These are phyloP conservation scores for Pristionchus pacificus DNA, from an alignment of 1,140 invertebrate genomes.

Conservation along the genomic window DNA sequence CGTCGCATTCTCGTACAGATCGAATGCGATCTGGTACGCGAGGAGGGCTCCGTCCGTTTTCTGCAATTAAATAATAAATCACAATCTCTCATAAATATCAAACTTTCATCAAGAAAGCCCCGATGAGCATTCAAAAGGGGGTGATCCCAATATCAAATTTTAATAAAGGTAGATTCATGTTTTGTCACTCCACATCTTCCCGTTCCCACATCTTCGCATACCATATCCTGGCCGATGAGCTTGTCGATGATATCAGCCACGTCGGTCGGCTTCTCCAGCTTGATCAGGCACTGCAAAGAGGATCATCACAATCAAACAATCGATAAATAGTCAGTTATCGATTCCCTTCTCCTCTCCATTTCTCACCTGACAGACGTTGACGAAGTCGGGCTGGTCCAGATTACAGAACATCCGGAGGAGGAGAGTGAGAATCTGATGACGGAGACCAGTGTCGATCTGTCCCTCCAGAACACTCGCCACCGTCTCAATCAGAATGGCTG, in stretches of 20 bases:
- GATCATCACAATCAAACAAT: background rate
- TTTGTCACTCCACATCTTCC: background rate
- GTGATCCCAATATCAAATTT: conserved; percentile 15
- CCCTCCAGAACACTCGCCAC: conserved; percentile 46
- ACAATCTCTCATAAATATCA: conserved; percentile 12
- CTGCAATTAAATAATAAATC: conserved; percentile 38
- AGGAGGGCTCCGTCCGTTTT: conserved; percentile 73
- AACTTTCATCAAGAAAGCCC: conserved; percentile 1
- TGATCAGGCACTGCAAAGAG: conserved; percentile 44
- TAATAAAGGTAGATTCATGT: conserved; percentile 22
- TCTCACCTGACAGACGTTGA: conserved; percentile 41
- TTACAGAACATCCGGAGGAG: conserved; percentile 43
- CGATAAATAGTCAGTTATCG: no score
- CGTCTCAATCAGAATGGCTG: conserved; percentile 44
- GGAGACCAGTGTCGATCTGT: conserved; percentile 44
- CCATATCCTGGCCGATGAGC: conserved; percentile 23
- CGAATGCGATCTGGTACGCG: conserved; percentile 98
- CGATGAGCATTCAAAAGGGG: conserved; percentile 5
- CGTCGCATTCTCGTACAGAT: conserved; percentile 96
- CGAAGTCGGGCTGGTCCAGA: conserved; percentile 43
- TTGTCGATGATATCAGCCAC: conserved; percentile 45
- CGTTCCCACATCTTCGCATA: background rate
- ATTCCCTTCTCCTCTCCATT: background rate
- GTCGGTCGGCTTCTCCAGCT: conserved; percentile 44
- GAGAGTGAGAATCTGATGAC: conserved; percentile 37